Percentiles rank a stretch among this genome's conserved stretches.
phyloP scores from a whole-genome alignment of 2,888 invertebrate species.

The Drosophila flavopinicola region DNA sequence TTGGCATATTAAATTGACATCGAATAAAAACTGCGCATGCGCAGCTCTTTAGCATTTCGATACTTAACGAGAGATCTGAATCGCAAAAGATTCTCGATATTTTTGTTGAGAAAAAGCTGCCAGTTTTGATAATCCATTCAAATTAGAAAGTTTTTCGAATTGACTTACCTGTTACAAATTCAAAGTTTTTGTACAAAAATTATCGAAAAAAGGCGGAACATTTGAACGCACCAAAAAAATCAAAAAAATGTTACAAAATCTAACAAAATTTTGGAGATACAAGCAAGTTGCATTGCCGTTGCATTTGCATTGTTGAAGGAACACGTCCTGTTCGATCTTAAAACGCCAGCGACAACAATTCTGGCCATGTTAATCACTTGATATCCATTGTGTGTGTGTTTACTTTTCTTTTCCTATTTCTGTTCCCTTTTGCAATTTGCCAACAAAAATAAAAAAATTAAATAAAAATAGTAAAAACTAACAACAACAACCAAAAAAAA shows the following conservation, averaged over 20 bases:
- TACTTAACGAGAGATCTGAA: too few species aligned
- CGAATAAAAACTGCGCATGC: constrained; percentile 13
- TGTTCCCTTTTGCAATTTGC: constrained; percentile 38
- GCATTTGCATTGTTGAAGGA: constrained; percentile 55
- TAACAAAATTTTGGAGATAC: constrained; percentile 46
- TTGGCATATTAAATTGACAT: too few species aligned
- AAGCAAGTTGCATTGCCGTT: constrained; percentile 60
- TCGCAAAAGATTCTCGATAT: too few species aligned
- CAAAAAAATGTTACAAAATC: constrained; percentile 48
- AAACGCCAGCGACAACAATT: constrained; percentile 19
- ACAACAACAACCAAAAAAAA: too few species aligned
- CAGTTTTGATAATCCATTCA: constrained; percentile 27
- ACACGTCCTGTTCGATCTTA: constrained; percentile 21
- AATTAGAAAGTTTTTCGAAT: constrained; percentile 10
- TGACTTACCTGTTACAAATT: constrained; percentile 45
- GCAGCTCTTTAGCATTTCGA: neutral
- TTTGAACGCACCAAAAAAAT: constrained; percentile 30
- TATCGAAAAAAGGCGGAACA: constrained; percentile 25
- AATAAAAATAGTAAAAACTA: too few species aligned
- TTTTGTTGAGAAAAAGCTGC: neutral
- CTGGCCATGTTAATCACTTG: constrained; percentile 55
- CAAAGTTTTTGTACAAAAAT: constrained; percentile 16
- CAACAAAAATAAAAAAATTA: too few species aligned
- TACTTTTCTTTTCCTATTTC: constrained; percentile 20
- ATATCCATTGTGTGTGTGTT: constrained; percentile 49